Evolutionary conservation across 2,888 invertebrate species (phyloP), one percentile per base, ranked within the genome.

Genomic region (Agrenia bidenticulata): DNA sequence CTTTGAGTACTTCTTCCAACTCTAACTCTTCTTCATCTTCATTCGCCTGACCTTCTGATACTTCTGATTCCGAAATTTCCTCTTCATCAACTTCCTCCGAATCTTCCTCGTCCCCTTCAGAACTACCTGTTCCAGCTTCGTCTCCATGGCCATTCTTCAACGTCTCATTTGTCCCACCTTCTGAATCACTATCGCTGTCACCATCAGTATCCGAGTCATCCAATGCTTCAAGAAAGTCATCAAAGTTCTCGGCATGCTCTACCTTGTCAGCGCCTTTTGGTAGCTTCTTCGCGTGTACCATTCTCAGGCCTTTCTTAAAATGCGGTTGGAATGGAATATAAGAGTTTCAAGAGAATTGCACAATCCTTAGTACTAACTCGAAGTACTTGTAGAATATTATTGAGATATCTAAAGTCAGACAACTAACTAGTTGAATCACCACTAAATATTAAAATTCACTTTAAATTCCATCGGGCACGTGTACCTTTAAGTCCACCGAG

Each of bases 81-180:
- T 85, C 81, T 51, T 84, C 83, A 27, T 79, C 78, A 7, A 7
- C 85, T 76, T 78, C 37, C 59, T 27, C 63, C 45, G 59, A 65
- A 27, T 64, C 62, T 17, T 54, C 62, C 2, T 59, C 59, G 15
- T 55, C 61, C 23, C 17, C 49, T 7, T 45, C 45, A 4, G 50
- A 45, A 15, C 5, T 19, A 15, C 4, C 45, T 19, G 19, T 17
- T 42, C 26, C 21, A 53, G 59, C 17, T 11, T 42, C 65, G 11
- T 53, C 32, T 39, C 27, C 56, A 17, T 24, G 53, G 42, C 45
- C 65, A 53, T 19, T 13, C 50, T 64, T 56, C 1, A 39, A 11
- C 39, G 39, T 19, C 49, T n/a, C n/a, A n/a, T n/a, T n/a, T n/a
- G 26, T 45, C 15, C 39, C 60, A 1, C 54, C 50, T n/a, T 13